Percentiles rank a stretch among this genome's conserved stretches.
phyloP scores from a whole-genome alignment of 2,888 invertebrate species.

The Pyrrhia umbra region DNA sequence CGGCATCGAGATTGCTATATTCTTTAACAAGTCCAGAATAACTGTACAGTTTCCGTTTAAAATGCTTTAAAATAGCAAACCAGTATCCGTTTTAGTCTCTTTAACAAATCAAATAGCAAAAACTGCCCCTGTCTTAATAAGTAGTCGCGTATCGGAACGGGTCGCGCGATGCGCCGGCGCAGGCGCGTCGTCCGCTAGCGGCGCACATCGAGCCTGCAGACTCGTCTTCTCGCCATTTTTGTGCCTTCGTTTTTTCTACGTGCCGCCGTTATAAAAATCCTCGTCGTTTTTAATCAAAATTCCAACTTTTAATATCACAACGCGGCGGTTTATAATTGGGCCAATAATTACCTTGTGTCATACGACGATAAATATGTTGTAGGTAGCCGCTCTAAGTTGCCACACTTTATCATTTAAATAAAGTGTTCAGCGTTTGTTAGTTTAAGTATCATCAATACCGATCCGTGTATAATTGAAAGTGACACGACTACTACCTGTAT shows the following conservation, averaged over 20 bases:
- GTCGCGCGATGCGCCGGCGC: slow-evolving; percentile 75
- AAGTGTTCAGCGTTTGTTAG: slow-evolving; percentile 45
- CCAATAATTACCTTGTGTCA: slow-evolving; percentile 82
- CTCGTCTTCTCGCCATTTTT: slow-evolving; percentile 85
- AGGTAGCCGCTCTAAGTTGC: slow-evolving; percentile 63
- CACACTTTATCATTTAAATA: slow-evolving; percentile 72
- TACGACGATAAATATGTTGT: slow-evolving; percentile 74
- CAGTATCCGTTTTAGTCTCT: slow-evolving; percentile 86
- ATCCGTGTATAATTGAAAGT: slow-evolving; percentile 32
- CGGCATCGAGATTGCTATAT: slow-evolving; percentile 70
- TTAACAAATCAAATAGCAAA: slow-evolving; percentile 90
- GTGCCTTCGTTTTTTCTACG: slow-evolving; percentile 80
- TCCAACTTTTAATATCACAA: slow-evolving; percentile 83
- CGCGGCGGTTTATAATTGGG: slow-evolving; percentile 81
- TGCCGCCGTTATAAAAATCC: slow-evolving; percentile 84
- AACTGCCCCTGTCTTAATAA: slow-evolving; percentile 89
- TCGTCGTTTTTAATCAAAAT: slow-evolving; percentile 87
- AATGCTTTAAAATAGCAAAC: slow-evolving; percentile 89
- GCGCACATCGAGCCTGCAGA: slow-evolving; percentile 64
- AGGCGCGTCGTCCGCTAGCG: slow-evolving; percentile 29
- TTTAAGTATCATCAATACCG: slow-evolving; percentile 15
- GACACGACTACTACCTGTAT: slow-evolving; percentile 37
- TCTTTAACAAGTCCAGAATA: slow-evolving; percentile 82
- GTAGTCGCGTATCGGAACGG: slow-evolving; percentile 83
- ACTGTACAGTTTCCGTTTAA: slow-evolving; percentile 89